Evolutionary conservation across 2,113 vertebrate species (phyloP).

Genomic region (Rallus limicola): DNA sequence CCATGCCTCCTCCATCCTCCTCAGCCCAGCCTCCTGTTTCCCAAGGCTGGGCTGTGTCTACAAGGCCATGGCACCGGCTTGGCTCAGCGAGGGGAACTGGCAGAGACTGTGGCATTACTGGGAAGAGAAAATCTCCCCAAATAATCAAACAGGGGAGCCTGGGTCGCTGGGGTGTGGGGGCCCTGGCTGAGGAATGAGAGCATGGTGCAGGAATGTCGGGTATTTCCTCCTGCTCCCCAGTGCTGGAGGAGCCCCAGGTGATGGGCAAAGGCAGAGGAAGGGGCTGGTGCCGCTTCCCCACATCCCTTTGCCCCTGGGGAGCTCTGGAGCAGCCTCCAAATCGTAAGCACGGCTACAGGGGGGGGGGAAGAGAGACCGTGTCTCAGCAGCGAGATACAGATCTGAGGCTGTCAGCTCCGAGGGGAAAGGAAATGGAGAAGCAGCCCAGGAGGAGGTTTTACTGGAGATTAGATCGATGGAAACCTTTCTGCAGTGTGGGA

Average conservation of each 20-base stretch:
- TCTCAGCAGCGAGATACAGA: not conserved
- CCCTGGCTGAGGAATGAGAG: constrained; percentile 16
- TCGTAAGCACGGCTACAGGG: not conserved
- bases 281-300: rapidly evolving
- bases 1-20: not conserved
- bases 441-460: not conserved
- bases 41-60: not conserved
- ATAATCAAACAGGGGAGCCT: not conserved
- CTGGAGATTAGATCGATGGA: not conserved
- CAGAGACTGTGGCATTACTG: not conserved
- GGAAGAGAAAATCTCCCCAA: not conserved
- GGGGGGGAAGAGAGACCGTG: not conserved
- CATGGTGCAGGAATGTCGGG: constrained; percentile 35
- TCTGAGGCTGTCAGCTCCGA: not conserved
- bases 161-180: not conserved
- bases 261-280: not conserved
- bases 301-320: not conserved
- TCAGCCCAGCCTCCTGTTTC: not conserved
- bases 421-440: not conserved
- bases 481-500: not conserved
- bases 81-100: not conserved
- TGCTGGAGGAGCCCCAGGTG: not conserved
- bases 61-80: rapidly evolving
- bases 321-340: not conserved
- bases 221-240: constrained; percentile 34